Conservation (phyloP, 2,797 vertebrate species). For the Semaprochilodus insignis region DNA sequence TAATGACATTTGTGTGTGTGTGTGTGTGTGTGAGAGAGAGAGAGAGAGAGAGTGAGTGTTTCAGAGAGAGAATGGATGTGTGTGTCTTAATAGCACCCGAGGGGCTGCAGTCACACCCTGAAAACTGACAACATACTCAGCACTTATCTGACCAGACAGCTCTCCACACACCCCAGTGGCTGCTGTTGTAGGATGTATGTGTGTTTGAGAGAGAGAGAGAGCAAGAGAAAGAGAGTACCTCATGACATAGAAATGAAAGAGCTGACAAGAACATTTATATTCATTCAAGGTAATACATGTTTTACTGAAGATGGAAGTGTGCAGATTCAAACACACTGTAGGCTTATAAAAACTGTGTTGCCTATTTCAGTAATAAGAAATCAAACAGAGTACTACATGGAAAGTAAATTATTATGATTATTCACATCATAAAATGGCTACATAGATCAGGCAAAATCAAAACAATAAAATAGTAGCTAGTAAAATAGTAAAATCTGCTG, state of each 20-base stretch:
- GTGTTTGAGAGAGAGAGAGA: conserved; percentile 49
- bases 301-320: background rate
- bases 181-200: conserved; percentile 55
- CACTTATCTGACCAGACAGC: conserved; percentile 54
- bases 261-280: background rate
- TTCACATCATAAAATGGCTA: no score
- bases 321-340: background rate
- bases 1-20: conserved; percentile 64
- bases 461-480: no score
- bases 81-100: conserved; percentile 40
- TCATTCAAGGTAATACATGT: background rate
- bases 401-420: no score
- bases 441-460: no score
- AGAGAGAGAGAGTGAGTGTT: background rate
- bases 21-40: conserved; percentile 6
- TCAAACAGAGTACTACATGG: no score
- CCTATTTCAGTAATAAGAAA: no score
- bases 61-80: background rate
- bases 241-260: background rate
- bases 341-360: background rate
- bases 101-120: conserved; percentile 46
- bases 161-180: conserved; percentile 14
- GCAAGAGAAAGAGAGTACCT: background rate
- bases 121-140: conserved; percentile 54
- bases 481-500: background rate